Percentiles rank a stretch among this genome's conserved stretches.
Conservation (phyloP, 2,113 vertebrate species). For the Mormyrus iriodes region DNA sequence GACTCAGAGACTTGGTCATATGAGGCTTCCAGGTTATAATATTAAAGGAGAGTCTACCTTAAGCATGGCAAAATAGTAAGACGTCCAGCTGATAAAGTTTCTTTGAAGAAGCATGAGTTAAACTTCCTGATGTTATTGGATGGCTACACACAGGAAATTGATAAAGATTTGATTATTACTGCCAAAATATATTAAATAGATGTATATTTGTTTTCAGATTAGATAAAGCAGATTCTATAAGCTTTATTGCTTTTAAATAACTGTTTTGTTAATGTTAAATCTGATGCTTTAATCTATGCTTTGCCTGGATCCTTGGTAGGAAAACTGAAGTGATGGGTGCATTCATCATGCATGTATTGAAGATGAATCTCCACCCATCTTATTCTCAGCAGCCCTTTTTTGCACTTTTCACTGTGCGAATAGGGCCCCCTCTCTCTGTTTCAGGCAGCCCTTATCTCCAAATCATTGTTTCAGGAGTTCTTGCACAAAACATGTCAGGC, state of each 20-base stretch:
- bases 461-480: not conserved
- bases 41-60: not conserved
- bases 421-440: not conserved
- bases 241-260: not conserved
- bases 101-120: not conserved
- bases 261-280: not conserved
- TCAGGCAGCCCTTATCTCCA: not conserved
- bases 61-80: not conserved
- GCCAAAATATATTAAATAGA: not conserved
- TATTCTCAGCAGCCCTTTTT: not conserved
- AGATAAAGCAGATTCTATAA: not conserved
- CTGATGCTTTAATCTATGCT: not conserved
- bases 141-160: not conserved
- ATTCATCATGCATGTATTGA: not conserved
- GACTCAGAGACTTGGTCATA: not conserved
- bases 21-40: not conserved
- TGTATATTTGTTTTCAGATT: not conserved
- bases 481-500: not conserved
- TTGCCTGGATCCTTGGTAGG: not conserved
- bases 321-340: not conserved
- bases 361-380: not conserved
- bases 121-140: not conserved
- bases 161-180: not conserved
- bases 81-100: not conserved
- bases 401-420: not conserved